These are phyloP conservation scores for Eubasilissa splendida DNA, from an alignment of 2,888 invertebrate genomes.

Conservation along the genomic window DNA sequence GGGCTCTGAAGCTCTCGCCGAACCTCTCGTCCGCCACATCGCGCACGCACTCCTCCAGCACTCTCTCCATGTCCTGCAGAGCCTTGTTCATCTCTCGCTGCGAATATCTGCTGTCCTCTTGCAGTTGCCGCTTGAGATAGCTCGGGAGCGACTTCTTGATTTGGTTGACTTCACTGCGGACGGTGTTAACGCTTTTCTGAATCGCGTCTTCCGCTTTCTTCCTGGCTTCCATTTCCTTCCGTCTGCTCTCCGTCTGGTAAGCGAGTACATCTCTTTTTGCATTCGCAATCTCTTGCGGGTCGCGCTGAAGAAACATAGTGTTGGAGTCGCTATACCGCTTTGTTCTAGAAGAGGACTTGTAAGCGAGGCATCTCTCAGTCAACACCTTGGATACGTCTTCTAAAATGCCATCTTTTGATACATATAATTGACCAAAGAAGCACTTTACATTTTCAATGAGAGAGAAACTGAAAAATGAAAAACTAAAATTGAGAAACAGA, in stretches of 20 bases:
- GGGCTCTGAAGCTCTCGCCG: not conserved
- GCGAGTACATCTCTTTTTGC: not conserved
- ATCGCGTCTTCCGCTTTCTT: not conserved
- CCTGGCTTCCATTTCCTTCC: not conserved
- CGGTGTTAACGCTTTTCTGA: not conserved
- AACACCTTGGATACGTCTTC: not conserved
- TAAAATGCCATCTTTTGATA: not conserved
- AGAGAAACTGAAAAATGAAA: constrained; percentile 20
- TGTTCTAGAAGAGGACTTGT: constrained; percentile 3
- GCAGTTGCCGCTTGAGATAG: not conserved
- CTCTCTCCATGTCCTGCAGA: not conserved
- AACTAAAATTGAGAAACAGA: not conserved
- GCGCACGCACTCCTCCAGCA: not conserved
- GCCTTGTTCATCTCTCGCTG: not conserved
- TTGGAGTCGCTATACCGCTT: not conserved
- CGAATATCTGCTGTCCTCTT: not conserved
- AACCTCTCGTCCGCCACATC: not conserved
- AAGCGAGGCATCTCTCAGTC: not conserved
- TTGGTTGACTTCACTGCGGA: not conserved
- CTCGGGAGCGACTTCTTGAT: not conserved
- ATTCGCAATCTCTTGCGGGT: not conserved
- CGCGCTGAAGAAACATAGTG: not conserved
- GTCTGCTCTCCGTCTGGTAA: not conserved
- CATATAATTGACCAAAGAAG: constrained; percentile 27
- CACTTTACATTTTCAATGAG: constrained; percentile 10